A percentile compares a stretch with the other conserved stretches of the same genome.
Conservation (phyloP, 2,888 invertebrate genomes). For the Pomacea canaliculata region DNA sequence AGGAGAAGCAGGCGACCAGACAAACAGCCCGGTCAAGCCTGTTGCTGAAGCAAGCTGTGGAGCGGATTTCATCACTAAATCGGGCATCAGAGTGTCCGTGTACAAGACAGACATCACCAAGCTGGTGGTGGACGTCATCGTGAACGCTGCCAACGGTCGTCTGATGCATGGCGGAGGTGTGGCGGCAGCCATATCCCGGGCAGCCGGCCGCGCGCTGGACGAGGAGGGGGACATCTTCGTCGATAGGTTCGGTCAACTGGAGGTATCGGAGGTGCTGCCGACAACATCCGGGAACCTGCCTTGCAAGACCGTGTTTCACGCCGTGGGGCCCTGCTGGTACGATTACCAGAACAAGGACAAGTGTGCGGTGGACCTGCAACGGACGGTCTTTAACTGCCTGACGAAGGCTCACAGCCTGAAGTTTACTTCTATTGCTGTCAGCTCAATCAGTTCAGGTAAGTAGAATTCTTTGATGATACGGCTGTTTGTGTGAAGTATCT, state of each 20-base stretch:
- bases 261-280: conserved; percentile 22
- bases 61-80: not conserved
- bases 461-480: not conserved
- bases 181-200: conserved; percentile 25
- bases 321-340: conserved; percentile 31
- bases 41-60: too few relatives aligned
- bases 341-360: conserved; percentile 21
- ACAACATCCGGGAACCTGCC: conserved; percentile 27
- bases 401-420: not conserved
- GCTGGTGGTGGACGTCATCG: conserved; percentile 29
- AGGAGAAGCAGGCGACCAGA: not conserved
- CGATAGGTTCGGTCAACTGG: conserved; percentile 1
- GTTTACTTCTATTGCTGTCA: conserved; percentile 10
- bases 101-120: conserved; percentile 30
- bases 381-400: conserved; percentile 21
- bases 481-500: too few relatives aligned
- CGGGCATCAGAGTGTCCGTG: conserved; percentile 12
- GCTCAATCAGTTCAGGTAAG: conserved; percentile 18
- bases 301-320: conserved; percentile 28
- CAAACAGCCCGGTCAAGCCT: not conserved
- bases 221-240: conserved; percentile 19
- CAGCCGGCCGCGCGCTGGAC: conserved; percentile 22
- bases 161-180: conserved; percentile 32
- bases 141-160: conserved; percentile 28
- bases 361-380: conserved; percentile 2